phyloP scores from a whole-genome alignment of 2,113 vertebrate species.

The Paedocypris sp. region DNA sequence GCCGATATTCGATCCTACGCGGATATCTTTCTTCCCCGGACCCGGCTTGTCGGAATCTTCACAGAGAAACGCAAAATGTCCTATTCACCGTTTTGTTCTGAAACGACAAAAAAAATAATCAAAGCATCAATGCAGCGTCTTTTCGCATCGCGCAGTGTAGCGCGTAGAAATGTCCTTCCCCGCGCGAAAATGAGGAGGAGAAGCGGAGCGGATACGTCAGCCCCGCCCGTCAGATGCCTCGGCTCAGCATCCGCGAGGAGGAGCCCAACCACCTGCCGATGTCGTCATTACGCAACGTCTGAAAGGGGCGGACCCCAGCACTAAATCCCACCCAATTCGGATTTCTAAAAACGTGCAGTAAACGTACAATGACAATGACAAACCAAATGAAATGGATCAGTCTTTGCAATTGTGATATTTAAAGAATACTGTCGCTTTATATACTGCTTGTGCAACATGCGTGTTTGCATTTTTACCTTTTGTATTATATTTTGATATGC shows the following conservation, averaged over 20 bases:
- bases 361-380: too few relatives aligned
- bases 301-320: constrained; percentile 24
- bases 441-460: too few relatives aligned
- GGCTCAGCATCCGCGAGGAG: constrained; percentile 49
- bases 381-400: too few relatives aligned
- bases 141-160: too few relatives aligned
- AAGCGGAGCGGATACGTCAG: constrained; percentile 41
- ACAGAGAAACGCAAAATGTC: constrained; percentile 42
- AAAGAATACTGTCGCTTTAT: too few relatives aligned
- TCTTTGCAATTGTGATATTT: too few relatives aligned
- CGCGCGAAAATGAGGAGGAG: constrained; percentile 35
- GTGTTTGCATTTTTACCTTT: too few relatives aligned
- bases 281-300: constrained; percentile 37
- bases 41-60: background rate
- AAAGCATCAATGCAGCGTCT: too few relatives aligned
- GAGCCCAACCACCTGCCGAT: constrained; percentile 22
- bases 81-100: constrained; percentile 16
- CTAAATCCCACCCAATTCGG: background rate
- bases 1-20: background rate
- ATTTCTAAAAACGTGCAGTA: too few relatives aligned
- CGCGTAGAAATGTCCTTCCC: constrained; percentile 26
- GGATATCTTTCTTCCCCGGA: background rate
- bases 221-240: constrained; percentile 51
- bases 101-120: background rate
- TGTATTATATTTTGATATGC: too few relatives aligned